Evolutionary conservation across 2,888 invertebrate species (phyloP).

Genomic region (Melanchra persicariae): DNA sequence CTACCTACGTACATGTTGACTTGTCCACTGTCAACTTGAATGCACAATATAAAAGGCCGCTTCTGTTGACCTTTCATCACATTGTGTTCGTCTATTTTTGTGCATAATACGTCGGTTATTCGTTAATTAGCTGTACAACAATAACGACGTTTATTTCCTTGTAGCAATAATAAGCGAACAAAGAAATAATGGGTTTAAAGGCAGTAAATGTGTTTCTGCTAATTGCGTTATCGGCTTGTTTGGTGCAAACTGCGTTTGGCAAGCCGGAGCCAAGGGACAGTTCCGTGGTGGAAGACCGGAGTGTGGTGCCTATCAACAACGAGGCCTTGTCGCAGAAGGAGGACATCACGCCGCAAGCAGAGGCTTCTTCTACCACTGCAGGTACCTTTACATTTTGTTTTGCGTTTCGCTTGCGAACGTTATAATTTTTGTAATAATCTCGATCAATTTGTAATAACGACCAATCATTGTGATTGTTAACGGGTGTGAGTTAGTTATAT

Average conservation of each 20-base stretch:
- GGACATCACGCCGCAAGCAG: neutral
- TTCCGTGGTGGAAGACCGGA: slow-evolving; percentile 34
- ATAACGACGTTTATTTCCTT: slow-evolving; percentile 55
- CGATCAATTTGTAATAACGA: neutral
- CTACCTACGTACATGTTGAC: slow-evolving; percentile 24
- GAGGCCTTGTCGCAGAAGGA: slow-evolving; percentile 19
- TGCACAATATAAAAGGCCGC: slow-evolving; percentile 63
- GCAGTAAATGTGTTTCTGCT: slow-evolving; percentile 53
- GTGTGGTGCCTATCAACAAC: slow-evolving; percentile 32
- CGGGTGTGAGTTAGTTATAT: neutral
- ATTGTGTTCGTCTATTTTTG: slow-evolving; percentile 64
- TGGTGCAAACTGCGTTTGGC: slow-evolving; percentile 62
- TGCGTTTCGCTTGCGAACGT: slow-evolving; percentile 10
- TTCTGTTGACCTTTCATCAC: slow-evolving; percentile 69
- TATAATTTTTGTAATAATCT: neutral
- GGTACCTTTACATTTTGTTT: slow-evolving; percentile 23
- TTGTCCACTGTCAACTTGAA: slow-evolving; percentile 43
- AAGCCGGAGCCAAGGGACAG: slow-evolving; percentile 65
- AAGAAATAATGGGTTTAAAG: slow-evolving; percentile 66
- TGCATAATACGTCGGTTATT: slow-evolving; percentile 46
- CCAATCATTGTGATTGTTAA: neutral
- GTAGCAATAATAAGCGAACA: slow-evolving; percentile 45
- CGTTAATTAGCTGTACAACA: slow-evolving; percentile 53
- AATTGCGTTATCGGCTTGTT: slow-evolving; percentile 61
- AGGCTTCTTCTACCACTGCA: neutral